phyloP scores from a whole-genome alignment of 2,888 invertebrate species.

The Heterodera filipjevi region DNA sequence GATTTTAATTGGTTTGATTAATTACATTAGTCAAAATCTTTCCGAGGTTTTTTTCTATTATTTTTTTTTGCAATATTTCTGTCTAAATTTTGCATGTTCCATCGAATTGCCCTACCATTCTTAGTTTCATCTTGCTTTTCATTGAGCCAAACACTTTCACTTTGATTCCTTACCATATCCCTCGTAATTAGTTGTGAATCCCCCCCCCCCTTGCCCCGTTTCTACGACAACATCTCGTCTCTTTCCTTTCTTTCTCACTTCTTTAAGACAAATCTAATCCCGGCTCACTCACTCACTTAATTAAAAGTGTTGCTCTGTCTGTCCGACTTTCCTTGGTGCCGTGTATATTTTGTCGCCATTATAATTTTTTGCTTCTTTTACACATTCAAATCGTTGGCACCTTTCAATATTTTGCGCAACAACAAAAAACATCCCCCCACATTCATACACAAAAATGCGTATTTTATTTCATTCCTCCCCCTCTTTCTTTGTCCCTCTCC shows the following conservation, averaged over 20 bases:
- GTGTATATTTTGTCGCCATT: neutral
- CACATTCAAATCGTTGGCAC: neutral
- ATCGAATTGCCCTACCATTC: too few relatives aligned
- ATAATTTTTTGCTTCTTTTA: neutral
- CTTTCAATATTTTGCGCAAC: neutral
- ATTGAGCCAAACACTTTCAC: neutral
- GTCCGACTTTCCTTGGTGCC: neutral
- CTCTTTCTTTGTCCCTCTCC: neutral
- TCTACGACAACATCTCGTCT: slow-evolving; percentile 13
- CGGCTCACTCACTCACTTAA: neutral
- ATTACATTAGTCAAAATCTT: too few relatives aligned
- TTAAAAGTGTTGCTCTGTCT: slow-evolving; percentile 4
- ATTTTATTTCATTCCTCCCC: neutral
- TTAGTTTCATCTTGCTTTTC: too few relatives aligned
- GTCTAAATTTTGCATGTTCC: too few relatives aligned
- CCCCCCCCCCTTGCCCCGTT: neutral
- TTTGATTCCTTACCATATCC: neutral
- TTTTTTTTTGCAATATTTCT: too few relatives aligned
- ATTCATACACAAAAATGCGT: neutral
- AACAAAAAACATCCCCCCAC: neutral
- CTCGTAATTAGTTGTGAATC: neutral
- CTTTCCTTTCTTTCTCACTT: neutral
- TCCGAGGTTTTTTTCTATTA: too few relatives aligned
- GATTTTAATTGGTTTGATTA: too few relatives aligned
- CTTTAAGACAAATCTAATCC: slow-evolving; percentile 5